phyloP scores from a whole-genome alignment of 64 coral and sea anemone genomes.

The Trachythela sp. region DNA sequence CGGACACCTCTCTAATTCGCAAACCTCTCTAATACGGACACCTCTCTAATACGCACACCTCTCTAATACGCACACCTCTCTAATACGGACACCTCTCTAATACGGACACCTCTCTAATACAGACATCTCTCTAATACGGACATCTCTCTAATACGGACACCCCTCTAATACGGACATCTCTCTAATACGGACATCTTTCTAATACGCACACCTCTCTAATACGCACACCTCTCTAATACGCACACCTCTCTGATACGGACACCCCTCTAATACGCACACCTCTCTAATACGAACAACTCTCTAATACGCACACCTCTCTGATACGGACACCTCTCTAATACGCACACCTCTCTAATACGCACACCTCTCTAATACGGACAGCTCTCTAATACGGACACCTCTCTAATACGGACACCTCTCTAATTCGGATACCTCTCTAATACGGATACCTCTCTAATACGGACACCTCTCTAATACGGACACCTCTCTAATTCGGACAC shows the following conservation, averaged over 20 bases:
- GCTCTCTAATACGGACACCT: not conserved
- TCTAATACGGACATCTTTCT: not conserved
- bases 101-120: too few relatives aligned
- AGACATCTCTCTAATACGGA: too few relatives aligned
- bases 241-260: too few relatives aligned
- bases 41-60: not conserved
- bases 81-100: not conserved
- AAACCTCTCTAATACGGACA: too few relatives aligned
- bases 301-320: not conserved
- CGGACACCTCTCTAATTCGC: too few relatives aligned
- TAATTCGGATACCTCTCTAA: too few relatives aligned
- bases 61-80: not conserved
- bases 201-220: too few relatives aligned
- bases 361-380: not conserved
- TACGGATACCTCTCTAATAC: not conserved
- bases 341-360: too few relatives aligned
- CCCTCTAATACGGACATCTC: not conserved
- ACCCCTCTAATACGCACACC: not conserved
- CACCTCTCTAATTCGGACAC: too few relatives aligned
- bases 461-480: not conserved
- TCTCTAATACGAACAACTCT: not conserved
- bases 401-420: too few relatives aligned
- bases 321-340: too few relatives aligned
- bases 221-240: too few relatives aligned
- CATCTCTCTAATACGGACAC: not conserved